Evolutionary conservation across 2,113 vertebrate species (phyloP).

Genomic region (Rhinogobius similis): DNA sequence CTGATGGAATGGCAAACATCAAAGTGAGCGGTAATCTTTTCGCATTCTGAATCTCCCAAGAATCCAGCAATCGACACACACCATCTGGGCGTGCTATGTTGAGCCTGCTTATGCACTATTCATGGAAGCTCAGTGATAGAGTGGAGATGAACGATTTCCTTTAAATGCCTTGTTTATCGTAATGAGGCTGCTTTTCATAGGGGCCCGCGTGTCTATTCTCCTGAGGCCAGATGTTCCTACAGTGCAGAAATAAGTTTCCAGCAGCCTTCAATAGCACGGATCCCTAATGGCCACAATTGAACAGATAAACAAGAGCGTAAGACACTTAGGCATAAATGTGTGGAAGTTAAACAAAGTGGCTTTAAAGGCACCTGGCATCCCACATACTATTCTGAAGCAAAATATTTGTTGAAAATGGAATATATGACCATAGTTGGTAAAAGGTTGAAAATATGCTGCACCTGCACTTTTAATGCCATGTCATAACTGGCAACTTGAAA

Average conservation of each 20-base stretch:
- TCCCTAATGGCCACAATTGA: slow-evolving; percentile 18
- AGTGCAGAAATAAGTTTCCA: slow-evolving; percentile 22
- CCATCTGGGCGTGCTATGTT: slow-evolving; percentile 18
- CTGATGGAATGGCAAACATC: not conserved
- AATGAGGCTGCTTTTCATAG: slow-evolving; percentile 40
- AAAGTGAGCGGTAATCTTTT: not conserved
- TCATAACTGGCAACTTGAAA: not conserved
- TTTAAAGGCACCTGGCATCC: not conserved
- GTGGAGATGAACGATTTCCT: slow-evolving; percentile 39
- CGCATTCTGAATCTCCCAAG: not conserved
- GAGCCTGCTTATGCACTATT: slow-evolving; percentile 21
- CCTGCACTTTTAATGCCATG: not conserved
- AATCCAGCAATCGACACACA: slow-evolving; percentile 10
- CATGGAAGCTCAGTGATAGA: slow-evolving; percentile 25
- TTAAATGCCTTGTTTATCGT: slow-evolving; percentile 37
- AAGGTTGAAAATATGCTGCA: not conserved
- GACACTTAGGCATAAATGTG: slow-evolving; percentile 11
- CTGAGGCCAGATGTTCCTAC: slow-evolving; percentile 48
- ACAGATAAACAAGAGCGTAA: slow-evolving; percentile 29
- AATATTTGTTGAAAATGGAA: not conserved
- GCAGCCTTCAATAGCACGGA: slow-evolving; percentile 12
- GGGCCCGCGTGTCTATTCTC: slow-evolving; percentile 29
- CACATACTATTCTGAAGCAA: not conserved
- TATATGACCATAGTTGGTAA: not conserved
- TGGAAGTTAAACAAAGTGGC: not conserved